Base-by-base conservation (phyloP, 2,797 vertebrate genomes). In the Thripadectes ignobilis region DNA sequence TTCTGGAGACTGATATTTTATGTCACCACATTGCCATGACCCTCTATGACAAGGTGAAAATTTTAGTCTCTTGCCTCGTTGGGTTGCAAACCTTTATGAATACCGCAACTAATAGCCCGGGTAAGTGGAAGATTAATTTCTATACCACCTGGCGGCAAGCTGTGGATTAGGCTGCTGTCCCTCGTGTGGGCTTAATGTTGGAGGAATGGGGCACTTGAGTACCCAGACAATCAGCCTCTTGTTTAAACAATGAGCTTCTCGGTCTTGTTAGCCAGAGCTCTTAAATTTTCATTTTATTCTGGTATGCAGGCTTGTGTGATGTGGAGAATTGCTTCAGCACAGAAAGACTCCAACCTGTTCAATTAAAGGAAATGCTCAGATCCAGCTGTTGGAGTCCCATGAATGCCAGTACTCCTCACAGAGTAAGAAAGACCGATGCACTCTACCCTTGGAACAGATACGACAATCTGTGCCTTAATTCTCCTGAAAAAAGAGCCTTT, bases 41-140 rank as follows among this genome's bases (percentile, higher is more conserved):
- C 4, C 2, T 63, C 71, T 63, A 27, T 88, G 92, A 94, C 72
- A 83, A 87, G 82, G 48, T 88, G 92, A 92, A 92, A 91, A 92
- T 95, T 92, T 83, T 46, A 92, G 68, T 65, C 15, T 9, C 74
- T 95, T 1, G 68, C 78, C 80, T 93, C 73, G 23, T 34, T 93
- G 95, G 49, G 46, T 57, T 88, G 81, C 94, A 95, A 96, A 92
- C 94, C 67, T 96, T 97, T 92, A 88, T 75, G 91, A 97, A 88
- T 67, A 95, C 93, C 88, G 32, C 94, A 97, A 89, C 71, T 95
- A 97, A 97, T 57, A 86, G 94, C 71, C 48, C 1, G 93, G 92
- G 97, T 97, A 97, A 98, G 96, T 94, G 92, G 91, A 97, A 98
- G 98, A 98, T 98, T 98, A 98, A 98, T 98, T 97, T 97, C 95